These are phyloP conservation scores for Gila robusta DNA, from an alignment of 2,797 vertebrate species.

Conservation along the genomic window DNA sequence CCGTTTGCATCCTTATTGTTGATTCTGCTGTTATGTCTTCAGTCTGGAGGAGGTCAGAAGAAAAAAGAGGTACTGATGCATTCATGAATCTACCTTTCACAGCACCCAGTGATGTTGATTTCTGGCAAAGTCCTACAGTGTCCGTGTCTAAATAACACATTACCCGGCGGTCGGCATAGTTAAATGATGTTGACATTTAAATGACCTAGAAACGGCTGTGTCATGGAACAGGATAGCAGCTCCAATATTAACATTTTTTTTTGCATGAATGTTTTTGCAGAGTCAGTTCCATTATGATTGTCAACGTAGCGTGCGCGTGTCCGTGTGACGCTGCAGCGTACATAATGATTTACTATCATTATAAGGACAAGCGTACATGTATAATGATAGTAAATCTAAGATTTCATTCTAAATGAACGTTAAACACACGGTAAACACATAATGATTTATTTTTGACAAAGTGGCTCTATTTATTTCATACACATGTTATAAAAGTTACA, in stretches of 20 bases:
- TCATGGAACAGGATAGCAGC: neutral
- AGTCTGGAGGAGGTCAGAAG: conserved; percentile 81
- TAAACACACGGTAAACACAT: neutral
- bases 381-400: neutral
- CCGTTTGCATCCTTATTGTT: conserved; percentile 67
- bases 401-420: neutral
- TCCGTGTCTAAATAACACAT: neutral
- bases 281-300: neutral
- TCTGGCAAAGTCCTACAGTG: neutral
- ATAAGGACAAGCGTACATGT: too few relatives aligned
- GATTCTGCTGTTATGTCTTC: conserved; percentile 74
- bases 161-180: neutral
- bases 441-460: neutral
- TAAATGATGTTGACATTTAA: neutral
- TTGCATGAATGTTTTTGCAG: neutral
- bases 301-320: conserved; percentile 15
- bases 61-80: conserved; percentile 81
- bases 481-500: neutral
- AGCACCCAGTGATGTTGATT: neutral
- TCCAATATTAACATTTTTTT: neutral
- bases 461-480: neutral
- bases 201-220: neutral
- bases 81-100: neutral
- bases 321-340: conserved; percentile 3
- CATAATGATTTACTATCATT: too few relatives aligned